A percentile compares a stretch with the other conserved stretches of the same genome.
Conservation (phyloP, 2,888 invertebrate genomes). For the Dexiosoma caninum region DNA sequence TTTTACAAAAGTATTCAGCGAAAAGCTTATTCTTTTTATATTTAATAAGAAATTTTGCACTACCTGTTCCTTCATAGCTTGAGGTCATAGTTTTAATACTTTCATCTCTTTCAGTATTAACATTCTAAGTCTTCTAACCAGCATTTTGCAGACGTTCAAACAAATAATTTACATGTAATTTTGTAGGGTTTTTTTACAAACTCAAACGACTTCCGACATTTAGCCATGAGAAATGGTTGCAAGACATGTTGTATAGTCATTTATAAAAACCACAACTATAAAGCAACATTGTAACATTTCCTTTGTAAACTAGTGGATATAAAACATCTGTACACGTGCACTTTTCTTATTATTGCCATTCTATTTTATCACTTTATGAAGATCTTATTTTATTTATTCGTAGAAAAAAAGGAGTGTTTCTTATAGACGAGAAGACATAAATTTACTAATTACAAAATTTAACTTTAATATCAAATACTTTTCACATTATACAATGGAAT, state of each 20-base stretch:
- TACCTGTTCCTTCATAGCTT: neutral
- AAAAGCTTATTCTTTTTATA: too few relatives aligned
- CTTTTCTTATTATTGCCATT: neutral
- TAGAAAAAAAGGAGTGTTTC: constrained; percentile 29
- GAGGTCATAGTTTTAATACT: neutral
- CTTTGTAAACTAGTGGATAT: neutral
- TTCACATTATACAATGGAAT: too few relatives aligned
- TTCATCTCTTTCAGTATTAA: neutral
- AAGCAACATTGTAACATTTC: constrained; percentile 17
- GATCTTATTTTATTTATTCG: constrained; percentile 22
- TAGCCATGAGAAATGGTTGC: constrained; percentile 55
- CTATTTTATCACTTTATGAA: constrained; percentile 19
- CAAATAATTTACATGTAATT: constrained; percentile 23
- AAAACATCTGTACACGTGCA: neutral
- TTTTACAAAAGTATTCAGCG: too few relatives aligned
- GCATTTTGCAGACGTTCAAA: neutral
- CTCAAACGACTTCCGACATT: constrained; percentile 53
- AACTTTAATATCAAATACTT: constrained; percentile 35
- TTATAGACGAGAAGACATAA: neutral
- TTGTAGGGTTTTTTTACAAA: constrained; percentile 15
- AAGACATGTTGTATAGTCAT: constrained; percentile 30
- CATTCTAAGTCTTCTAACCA: too few relatives aligned
- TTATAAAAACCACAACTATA: constrained; percentile 34
- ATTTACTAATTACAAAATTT: neutral
- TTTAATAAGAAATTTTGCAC: neutral